Evolutionary conservation across 2,113 vertebrate genomes (phyloP), one percentile per base, ranked within the genome.

Genomic region (Melozone crissalis): DNA sequence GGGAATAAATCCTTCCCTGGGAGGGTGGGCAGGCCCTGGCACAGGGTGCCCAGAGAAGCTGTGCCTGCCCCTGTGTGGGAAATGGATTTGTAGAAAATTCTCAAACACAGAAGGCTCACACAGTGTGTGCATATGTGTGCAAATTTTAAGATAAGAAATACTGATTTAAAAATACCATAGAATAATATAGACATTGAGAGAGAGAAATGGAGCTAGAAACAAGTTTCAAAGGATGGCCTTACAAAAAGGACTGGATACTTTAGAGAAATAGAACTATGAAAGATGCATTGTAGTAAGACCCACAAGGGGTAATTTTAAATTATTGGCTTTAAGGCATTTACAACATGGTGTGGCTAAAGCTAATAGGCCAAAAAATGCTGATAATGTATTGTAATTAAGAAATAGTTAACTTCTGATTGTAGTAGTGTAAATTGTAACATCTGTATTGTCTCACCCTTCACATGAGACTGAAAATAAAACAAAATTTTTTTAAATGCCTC

Each of bases 1-100:
- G 2, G 57, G 79, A 35, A 57, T 4, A 27, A 43, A 37, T 16
- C 31, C 2, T 1, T 49, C 7, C 5, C 35, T 83, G 17, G 0
- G 6, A 76, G 14, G 30, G 11, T 15, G 39, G 23, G 1, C 0
- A 74, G 52, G 13, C 13, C 8, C 39, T 75, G 78, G 54, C 5
- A 14, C 11, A n/a, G 39, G 13, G 5, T 75, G 6, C 9, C n/a
- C 62, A 62, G 55, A 76, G 39, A 1, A 31, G 63, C 39, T 76
- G 78, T 15, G 79, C 47, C n/a, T 76, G 63, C 35, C 47, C 47
- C n/a, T 35, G n/a, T 16, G 57, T 26, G 57, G 22, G n/a, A 35
- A 59, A 59, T 43, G 41, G 41, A 16, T 59, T 59, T 35, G 57
- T 59, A 11, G n/a, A 26, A 59, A 35, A 59, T 35, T 35, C n/a